Conservation (phyloP, 1,140 invertebrate genomes). For the Drosophila oshimai region DNA sequence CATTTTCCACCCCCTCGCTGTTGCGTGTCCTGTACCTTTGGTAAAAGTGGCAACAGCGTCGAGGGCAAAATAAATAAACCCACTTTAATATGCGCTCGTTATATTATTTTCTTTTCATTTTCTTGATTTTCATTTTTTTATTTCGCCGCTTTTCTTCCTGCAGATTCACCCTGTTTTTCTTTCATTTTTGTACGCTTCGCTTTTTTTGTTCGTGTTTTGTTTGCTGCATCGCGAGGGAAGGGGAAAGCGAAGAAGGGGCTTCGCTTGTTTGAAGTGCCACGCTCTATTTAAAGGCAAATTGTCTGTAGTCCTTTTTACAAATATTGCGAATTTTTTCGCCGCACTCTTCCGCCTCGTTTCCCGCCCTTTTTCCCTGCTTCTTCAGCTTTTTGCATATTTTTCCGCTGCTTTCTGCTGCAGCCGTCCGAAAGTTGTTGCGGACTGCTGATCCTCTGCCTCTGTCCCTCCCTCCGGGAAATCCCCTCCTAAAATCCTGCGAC, state of each 20-base stretch:
- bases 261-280: conserved; percentile 79
- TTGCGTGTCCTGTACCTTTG: conserved; percentile 50
- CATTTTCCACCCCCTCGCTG: neutral
- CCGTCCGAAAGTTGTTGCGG: conserved; percentile 45
- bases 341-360: conserved; percentile 2
- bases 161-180: conserved; percentile 47
- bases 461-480: neutral
- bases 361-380: neutral
- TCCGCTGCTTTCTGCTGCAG: conserved; percentile 53
- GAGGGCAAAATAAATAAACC: conserved; percentile 81
- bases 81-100: conserved; percentile 81
- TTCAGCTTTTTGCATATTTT: conserved; percentile 62
- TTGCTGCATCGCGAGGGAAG: conserved; percentile 25
- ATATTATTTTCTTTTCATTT: conserved; percentile 82
- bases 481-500: neutral
- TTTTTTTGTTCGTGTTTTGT: conserved; percentile 60
- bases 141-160: conserved; percentile 1
- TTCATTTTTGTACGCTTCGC: conserved; percentile 40
- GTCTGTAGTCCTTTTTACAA: conserved; percentile 79
- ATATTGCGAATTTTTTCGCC: conserved; percentile 68
- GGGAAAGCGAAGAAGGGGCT: conserved; percentile 7
- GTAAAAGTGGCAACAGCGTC: conserved; percentile 65
- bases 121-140: conserved; percentile 65
- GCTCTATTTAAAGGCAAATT: conserved; percentile 81
- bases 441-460: conserved; percentile 26